Evolutionary conservation across 1,140 invertebrate genomes (phyloP).

Genomic region (Drosophila persimilis): DNA sequence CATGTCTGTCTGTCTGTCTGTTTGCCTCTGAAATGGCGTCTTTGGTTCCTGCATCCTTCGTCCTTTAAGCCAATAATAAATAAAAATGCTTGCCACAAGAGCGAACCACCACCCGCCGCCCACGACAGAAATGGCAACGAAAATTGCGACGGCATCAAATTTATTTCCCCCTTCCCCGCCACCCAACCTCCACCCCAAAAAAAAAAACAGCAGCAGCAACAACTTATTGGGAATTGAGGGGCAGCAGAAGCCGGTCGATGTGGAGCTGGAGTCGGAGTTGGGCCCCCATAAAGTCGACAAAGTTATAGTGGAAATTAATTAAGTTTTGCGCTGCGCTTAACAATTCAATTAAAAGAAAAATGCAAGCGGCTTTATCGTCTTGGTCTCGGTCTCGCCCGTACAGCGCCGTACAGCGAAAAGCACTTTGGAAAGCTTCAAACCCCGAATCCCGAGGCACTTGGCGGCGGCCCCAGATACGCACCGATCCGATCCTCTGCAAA

Average conservation of each 20-base stretch:
- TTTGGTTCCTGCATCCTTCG: conserved; percentile 65
- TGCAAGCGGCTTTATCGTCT: conserved; percentile 58
- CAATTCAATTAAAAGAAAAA: conserved; percentile 79
- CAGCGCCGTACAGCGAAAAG: conserved; percentile 70
- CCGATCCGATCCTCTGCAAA: too few relatives aligned
- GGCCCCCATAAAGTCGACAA: conserved; percentile 69
- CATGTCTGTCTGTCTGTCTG: conserved; percentile 46
- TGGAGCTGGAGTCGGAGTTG: background rate
- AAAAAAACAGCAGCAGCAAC: conserved; percentile 26
- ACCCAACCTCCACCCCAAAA: background rate
- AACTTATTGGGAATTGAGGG: conserved; percentile 53
- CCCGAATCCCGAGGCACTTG: background rate
- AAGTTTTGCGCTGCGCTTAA: conserved; percentile 80
- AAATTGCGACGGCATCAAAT: conserved; percentile 71
- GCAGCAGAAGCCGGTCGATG: too few relatives aligned
- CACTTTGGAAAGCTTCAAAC: conserved; percentile 59
- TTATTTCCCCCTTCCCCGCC: conserved; percentile 44
- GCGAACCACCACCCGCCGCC: conserved; percentile 33
- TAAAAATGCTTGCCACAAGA: conserved; percentile 73
- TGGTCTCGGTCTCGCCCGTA: background rate
- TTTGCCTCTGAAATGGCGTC: conserved; percentile 14
- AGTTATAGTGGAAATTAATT: conserved; percentile 79
- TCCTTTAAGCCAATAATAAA: conserved; percentile 80
- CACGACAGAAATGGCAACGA: conserved; percentile 37
- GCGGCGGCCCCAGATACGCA: conserved; percentile 3